Base-by-base conservation (phyloP, 1,140 invertebrate genomes). In the Uloborus diversus region DNA sequence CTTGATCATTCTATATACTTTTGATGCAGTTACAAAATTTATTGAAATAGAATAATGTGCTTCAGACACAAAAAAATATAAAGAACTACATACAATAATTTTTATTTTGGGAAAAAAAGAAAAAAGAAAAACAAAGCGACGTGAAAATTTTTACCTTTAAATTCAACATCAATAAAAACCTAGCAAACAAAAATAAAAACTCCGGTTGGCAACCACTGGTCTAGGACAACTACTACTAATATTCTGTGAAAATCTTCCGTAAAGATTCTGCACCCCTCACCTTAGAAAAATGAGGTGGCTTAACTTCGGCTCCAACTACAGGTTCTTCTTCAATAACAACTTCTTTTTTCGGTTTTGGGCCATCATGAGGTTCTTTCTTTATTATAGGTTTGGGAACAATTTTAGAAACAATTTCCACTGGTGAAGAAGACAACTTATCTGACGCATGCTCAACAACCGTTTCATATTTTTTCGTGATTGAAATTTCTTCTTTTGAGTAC, bases 221-320 rank as follows among this genome's bases (percentile, higher is more conserved):
- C 65, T 69, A 79, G 25, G 33, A 32, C 14, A 42, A 62, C 28
- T 17, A 59, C 68, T 56, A 49, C 64, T 79, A 69, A 61, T 37
- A 20, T 69, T 79, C 76, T 37, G 65, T 59, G 33, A 56, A 56
- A 59, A 79, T 79, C 76, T 79, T 79, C 76, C 76, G 23, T 61
- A 79, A 69, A 7, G 64, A 79, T 27, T 79, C 76, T 47, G 64
- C 76, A 59, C 76, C 76, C 62, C 76, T 79, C 65, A 83, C 82
- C 69, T 82, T 79, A 33, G 80, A 61, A 53, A 83, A 83, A 42
- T 79, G 59, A 13, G 82, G 82, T 30, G 82, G 82, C 61, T 78
- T 78, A 37, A 81, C 79, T 81, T 92, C 91, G 81, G 93, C 92
- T 80, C 92, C 92, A 49, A 91, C 92, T 81, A 92, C 91, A 0